Conservation (phyloP, 2,888 invertebrate species). For the Drosophila affinis region DNA sequence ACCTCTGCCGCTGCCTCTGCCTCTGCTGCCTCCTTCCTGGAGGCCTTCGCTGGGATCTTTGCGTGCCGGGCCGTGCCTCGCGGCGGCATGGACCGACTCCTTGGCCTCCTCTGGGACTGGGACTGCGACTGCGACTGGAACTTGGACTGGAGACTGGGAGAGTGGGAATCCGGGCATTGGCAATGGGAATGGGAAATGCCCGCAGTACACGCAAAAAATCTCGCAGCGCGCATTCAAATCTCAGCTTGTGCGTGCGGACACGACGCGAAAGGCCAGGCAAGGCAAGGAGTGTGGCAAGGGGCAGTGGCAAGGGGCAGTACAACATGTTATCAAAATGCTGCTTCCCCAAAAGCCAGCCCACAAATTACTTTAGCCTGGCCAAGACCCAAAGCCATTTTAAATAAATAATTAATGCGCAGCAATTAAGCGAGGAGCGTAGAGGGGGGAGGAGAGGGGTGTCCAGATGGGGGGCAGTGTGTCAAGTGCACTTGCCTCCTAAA, state of each 20-base stretch:
- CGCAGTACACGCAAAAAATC: conserved; percentile 73
- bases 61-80: conserved; percentile 27
- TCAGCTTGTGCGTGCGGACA: conserved; percentile 68
- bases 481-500: conserved; percentile 29
- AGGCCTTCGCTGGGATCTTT: conserved; percentile 13
- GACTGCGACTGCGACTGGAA: too few relatives aligned
- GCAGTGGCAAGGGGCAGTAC: not conserved
- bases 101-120: not conserved
- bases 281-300: not conserved
- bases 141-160: too few relatives aligned
- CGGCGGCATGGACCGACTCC: not conserved
- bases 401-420: conserved; percentile 83
- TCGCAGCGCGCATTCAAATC: conserved; percentile 72
- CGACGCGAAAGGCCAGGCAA: conserved; percentile 10
- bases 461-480: conserved; percentile 52
- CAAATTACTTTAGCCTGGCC: conserved; percentile 50
- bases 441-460: conserved; percentile 54
- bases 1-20: not conserved
- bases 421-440: conserved; percentile 73
- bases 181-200: conserved; percentile 56
- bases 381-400: conserved; percentile 74
- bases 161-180: too few relatives aligned
- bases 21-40: not conserved
- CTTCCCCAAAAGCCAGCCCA: conserved; percentile 31
- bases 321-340: conserved; percentile 74